phyloP scores from a whole-genome alignment of 1,140 invertebrate species.

The Pentalonia nigronervosa region DNA sequence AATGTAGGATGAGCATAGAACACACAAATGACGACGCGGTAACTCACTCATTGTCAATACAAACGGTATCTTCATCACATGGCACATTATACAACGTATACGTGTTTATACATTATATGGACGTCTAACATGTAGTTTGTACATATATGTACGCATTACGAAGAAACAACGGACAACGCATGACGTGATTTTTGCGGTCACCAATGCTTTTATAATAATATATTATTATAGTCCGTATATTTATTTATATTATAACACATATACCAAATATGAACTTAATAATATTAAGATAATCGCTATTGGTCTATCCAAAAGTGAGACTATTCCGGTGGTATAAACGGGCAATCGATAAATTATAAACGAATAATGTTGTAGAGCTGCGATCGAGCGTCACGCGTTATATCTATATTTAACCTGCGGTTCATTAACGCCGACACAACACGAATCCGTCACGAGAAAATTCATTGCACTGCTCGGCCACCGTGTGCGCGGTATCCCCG shows the following conservation, averaged over 20 bases:
- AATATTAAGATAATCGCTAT: background rate
- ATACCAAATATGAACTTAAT: background rate
- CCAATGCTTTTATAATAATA: too few relatives aligned
- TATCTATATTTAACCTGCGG: background rate
- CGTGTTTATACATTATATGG: background rate
- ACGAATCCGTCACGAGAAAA: background rate
- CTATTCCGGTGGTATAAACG: background rate
- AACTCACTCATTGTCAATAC: background rate
- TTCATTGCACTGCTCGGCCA: background rate
- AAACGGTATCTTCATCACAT: background rate
- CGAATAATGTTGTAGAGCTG: background rate
- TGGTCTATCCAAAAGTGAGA: background rate
- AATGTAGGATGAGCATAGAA: background rate
- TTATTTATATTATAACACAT: too few relatives aligned
- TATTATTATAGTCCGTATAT: too few relatives aligned
- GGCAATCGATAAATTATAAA: background rate
- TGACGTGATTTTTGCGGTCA: too few relatives aligned
- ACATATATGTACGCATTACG: background rate
- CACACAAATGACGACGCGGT: background rate
- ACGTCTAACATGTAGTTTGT: background rate
- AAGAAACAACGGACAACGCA: too few relatives aligned
- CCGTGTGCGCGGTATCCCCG: background rate
- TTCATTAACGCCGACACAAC: constrained; percentile 30
- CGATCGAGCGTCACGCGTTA: background rate
- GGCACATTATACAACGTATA: background rate